Evolutionary conservation across 1,140 invertebrate genomes (phyloP).

Genomic region (Drosophila seguyi): DNA sequence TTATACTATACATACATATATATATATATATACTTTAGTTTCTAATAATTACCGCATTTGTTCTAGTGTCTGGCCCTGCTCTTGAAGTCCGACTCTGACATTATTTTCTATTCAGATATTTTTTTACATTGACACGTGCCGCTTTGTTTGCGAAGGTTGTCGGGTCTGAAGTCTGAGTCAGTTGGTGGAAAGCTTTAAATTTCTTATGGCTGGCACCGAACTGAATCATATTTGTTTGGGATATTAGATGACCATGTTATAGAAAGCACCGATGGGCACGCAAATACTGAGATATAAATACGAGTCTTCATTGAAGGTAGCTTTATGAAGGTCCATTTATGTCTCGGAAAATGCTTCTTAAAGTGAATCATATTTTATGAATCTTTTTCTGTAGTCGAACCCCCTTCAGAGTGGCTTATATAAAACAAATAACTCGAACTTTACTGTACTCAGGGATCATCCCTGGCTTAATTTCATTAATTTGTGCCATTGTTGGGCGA

Average conservation of each 20-base stretch:
- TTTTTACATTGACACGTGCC: conserved; percentile 44
- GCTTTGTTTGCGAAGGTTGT: conserved; percentile 13
- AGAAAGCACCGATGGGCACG: conserved; percentile 25
- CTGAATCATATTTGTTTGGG: conserved; percentile 36
- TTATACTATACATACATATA: background rate
- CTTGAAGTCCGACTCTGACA: conserved; percentile 30
- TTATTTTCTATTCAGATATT: conserved; percentile 17
- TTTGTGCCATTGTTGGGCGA: conserved; percentile 15
- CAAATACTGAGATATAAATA: conserved; percentile 26
- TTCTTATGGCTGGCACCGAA: conserved; percentile 14
- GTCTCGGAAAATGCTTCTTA: background rate
- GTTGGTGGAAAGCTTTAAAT: conserved; percentile 39
- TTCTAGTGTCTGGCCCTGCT: conserved; percentile 23
- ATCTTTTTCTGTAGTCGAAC: background rate
- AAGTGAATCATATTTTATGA: conserved; percentile 1
- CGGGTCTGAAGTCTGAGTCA: conserved; percentile 26
- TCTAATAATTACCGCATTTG: conserved; percentile 3
- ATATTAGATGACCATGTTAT: conserved; percentile 25
- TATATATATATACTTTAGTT: background rate
- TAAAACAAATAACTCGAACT: background rate
- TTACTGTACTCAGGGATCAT: background rate
- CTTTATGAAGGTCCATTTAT: background rate
- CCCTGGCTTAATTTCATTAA: conserved; percentile 9
- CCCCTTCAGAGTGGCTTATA: no score
- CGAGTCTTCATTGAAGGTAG: conserved; percentile 6